Evolutionary conservation across 2,113 vertebrate genomes (phyloP).

Genomic region (Aphyosemion australe): DNA sequence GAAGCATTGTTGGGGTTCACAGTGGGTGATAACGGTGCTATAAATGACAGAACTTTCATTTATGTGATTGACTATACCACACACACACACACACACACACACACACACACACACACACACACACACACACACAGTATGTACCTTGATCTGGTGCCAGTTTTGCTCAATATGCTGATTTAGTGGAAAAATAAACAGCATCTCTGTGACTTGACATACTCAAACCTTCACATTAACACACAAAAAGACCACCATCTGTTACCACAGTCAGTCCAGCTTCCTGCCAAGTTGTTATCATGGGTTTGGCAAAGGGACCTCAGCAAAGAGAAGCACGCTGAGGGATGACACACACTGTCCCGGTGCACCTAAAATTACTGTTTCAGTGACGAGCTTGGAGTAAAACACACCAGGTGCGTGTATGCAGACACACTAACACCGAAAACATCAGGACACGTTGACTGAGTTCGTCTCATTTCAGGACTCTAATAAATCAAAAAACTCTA

Average conservation of each 20-base stretch:
- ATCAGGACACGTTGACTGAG: neutral
- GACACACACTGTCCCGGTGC: slow-evolving; percentile 12
- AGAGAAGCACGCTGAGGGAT: slow-evolving; percentile 31
- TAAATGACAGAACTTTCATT: slow-evolving; percentile 23
- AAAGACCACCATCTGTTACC: slow-evolving; percentile 60
- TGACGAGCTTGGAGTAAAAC: slow-evolving; percentile 16
- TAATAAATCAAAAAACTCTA: neutral
- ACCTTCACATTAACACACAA: slow-evolving; percentile 28
- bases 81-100: slow-evolving; percentile 4
- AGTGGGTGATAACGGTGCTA: slow-evolving; percentile 32
- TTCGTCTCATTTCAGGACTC: neutral
- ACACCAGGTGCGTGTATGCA: slow-evolving; percentile 1
- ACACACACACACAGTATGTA: slow-evolving; percentile 7
- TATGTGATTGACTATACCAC: slow-evolving; percentile 4
- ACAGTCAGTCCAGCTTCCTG: slow-evolving; percentile 50
- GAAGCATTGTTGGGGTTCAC: slow-evolving; percentile 24
- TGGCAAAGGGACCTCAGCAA: slow-evolving; percentile 37
- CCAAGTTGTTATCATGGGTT: slow-evolving; percentile 65
- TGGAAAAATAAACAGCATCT: slow-evolving; percentile 51
- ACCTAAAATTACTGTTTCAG: slow-evolving; percentile 25
- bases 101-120: slow-evolving; percentile 17
- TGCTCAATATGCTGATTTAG: slow-evolving; percentile 58
- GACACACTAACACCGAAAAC: slow-evolving; percentile 1
- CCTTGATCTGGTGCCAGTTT: slow-evolving; percentile 55
- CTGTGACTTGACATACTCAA: slow-evolving; percentile 35